Evolutionary conservation across 2,113 vertebrate genomes (phyloP).

Genomic region (Verasper variegatus): DNA sequence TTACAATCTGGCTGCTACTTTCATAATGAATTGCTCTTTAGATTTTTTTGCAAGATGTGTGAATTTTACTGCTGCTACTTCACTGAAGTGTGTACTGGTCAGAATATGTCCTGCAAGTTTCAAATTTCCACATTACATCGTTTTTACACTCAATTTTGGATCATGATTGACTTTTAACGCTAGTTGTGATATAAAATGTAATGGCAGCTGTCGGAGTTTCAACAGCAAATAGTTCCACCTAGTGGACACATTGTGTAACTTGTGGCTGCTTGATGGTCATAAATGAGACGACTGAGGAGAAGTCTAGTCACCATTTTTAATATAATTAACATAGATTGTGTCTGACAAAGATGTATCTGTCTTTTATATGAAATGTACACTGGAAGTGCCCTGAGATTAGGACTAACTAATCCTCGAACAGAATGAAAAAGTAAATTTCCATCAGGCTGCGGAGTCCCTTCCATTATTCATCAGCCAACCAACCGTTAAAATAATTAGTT

Average conservation of each 20-base stretch:
- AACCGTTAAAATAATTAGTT: conserved; percentile 23
- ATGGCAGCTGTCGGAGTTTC: not conserved
- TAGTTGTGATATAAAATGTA: not conserved
- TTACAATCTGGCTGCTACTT: too few relatives aligned
- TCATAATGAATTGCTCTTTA: too few relatives aligned
- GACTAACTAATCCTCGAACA: conserved; percentile 46
- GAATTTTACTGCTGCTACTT: too few relatives aligned
- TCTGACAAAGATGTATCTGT: conserved; percentile 34
- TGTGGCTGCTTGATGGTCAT: conserved; percentile 17
- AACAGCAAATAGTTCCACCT: conserved; percentile 40
- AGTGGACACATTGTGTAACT: conserved; percentile 11
- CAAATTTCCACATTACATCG: not conserved
- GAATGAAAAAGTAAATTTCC: conserved; percentile 44
- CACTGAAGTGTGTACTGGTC: too few relatives aligned
- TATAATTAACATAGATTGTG: conserved; percentile 52
- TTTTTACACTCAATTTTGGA: not conserved
- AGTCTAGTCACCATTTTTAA: conserved; percentile 47
- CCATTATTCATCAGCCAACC: conserved; percentile 27
- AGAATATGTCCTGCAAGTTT: not conserved
- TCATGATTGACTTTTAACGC: not conserved
- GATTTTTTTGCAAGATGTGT: too few relatives aligned
- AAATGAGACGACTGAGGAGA: conserved; percentile 18
- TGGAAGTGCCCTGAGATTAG: conserved; percentile 36
- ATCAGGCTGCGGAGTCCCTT: conserved; percentile 30
- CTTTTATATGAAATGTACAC: conserved; percentile 34